A percentile compares a stretch with the other conserved stretches of the same genome.
These are phyloP conservation scores for Elephantulus edwardii DNA, from an alignment of 2,113 vertebrate species.

Conservation along the genomic window DNA sequence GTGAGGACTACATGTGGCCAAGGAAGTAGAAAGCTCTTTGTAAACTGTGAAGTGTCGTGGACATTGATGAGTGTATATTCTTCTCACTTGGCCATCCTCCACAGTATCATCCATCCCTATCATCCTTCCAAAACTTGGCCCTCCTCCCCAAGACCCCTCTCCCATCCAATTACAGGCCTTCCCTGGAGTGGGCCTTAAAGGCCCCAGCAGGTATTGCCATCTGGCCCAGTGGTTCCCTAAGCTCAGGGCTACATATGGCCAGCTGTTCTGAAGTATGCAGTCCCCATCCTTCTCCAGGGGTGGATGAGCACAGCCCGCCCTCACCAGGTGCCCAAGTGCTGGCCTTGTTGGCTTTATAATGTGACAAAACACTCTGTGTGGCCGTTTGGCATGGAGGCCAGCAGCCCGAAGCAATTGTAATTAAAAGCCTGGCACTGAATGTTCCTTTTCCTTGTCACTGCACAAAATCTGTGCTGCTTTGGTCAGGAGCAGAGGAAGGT, in stretches of 20 bases:
- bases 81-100: not conserved
- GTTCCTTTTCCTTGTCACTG: conserved; percentile 72
- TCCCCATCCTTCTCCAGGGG: not conserved
- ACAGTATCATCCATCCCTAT: not conserved
- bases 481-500: conserved; percentile 39
- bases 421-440: conserved; percentile 74
- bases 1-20: not conserved
- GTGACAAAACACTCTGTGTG: conserved; percentile 49
- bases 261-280: not conserved
- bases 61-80: not conserved
- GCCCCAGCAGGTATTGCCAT: not conserved
- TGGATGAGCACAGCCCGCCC: not conserved
- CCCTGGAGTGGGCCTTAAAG: not conserved
- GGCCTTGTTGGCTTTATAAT: not conserved
- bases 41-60: not conserved
- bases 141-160: conserved; percentile 32
- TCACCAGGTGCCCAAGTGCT: not conserved
- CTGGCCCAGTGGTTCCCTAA: not conserved
- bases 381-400: conserved; percentile 59
- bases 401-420: conserved; percentile 68
- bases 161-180: conserved; percentile 4
- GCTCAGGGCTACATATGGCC: not conserved
- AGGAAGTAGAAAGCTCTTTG: conserved; percentile 20
- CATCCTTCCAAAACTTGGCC: conserved; percentile 1
- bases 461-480: conserved; percentile 60